Conservation (phyloP, 2,888 invertebrate genomes). For the Ochropleura plecta region DNA sequence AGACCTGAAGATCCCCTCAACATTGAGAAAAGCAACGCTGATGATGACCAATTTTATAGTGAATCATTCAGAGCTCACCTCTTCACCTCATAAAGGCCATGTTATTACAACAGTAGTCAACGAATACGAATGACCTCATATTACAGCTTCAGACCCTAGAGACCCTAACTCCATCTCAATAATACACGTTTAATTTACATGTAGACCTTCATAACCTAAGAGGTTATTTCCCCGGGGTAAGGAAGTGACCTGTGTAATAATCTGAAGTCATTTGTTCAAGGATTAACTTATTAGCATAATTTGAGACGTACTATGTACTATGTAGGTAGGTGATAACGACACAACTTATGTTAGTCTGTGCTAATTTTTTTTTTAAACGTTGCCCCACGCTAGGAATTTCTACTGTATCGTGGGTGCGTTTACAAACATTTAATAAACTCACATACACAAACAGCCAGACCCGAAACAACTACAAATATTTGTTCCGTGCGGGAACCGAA, state of each 20-base stretch:
- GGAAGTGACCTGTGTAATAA: conserved; percentile 41
- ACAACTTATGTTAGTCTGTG: not conserved
- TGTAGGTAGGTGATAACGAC: not conserved
- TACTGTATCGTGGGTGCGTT: no score
- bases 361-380: no score
- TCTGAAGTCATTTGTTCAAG: conserved; percentile 1
- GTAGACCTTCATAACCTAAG: conserved; percentile 25
- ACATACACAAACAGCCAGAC: no score
- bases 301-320: not conserved
- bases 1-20: not conserved
- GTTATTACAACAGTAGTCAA: conserved; percentile 2
- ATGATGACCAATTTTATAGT: not conserved
- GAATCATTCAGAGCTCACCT: not conserved
- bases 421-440: no score
- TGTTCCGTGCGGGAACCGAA: no score
- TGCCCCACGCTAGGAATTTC: no score
- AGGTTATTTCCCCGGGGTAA: conserved; percentile 10
- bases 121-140: conserved; percentile 4
- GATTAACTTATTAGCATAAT: conserved; percentile 12
- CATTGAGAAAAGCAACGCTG: not conserved
- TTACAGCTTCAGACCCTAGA: conserved; percentile 1
- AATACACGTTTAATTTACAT: conserved; percentile 44
- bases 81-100: not conserved
- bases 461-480: no score
- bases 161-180: conserved; percentile 36